phyloP scores from a whole-genome alignment of 2,888 invertebrate genomes.

The Drosophila tripunctata region DNA sequence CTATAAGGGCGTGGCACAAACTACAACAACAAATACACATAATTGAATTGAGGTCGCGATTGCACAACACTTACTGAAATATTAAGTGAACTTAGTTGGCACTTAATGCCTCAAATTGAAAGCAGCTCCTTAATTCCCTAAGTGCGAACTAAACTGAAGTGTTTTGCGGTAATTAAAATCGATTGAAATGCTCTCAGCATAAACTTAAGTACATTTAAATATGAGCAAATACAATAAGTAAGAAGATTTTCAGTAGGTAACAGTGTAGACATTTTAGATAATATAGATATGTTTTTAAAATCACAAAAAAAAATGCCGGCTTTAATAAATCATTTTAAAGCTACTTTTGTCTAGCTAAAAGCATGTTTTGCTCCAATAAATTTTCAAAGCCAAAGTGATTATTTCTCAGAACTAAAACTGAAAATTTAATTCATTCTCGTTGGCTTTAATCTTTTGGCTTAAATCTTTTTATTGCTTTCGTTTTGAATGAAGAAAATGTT shows the following conservation, averaged over 20 bases:
- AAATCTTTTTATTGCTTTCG: not conserved
- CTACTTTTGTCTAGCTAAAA: too few species aligned
- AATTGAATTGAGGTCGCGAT: slow-evolving; percentile 26
- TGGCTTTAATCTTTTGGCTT: not conserved
- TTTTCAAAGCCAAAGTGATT: not conserved
- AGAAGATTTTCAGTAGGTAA: too few species aligned
- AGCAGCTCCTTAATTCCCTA: slow-evolving; percentile 21
- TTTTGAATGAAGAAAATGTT: not conserved
- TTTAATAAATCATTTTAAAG: not conserved
- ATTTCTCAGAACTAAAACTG: too few species aligned
- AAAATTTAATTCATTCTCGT: not conserved
- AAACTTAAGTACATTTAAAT: not conserved
- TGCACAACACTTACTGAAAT: slow-evolving; percentile 21
- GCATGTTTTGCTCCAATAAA: too few species aligned
- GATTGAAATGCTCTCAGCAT: slow-evolving; percentile 4
- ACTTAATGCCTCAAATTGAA: slow-evolving; percentile 6
- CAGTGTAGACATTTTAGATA: too few species aligned
- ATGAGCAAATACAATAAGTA: not conserved
- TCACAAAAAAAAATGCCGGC: not conserved
- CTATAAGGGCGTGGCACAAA: not conserved
- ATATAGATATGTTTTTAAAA: too few species aligned
- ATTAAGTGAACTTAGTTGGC: slow-evolving; percentile 33
- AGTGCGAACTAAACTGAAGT: slow-evolving; percentile 20
- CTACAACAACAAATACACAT: not conserved
- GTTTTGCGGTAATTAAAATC: slow-evolving; percentile 13